These are phyloP conservation scores for Brevimyrus niger DNA, from an alignment of 2,113 vertebrate species.

Conservation along the genomic window DNA sequence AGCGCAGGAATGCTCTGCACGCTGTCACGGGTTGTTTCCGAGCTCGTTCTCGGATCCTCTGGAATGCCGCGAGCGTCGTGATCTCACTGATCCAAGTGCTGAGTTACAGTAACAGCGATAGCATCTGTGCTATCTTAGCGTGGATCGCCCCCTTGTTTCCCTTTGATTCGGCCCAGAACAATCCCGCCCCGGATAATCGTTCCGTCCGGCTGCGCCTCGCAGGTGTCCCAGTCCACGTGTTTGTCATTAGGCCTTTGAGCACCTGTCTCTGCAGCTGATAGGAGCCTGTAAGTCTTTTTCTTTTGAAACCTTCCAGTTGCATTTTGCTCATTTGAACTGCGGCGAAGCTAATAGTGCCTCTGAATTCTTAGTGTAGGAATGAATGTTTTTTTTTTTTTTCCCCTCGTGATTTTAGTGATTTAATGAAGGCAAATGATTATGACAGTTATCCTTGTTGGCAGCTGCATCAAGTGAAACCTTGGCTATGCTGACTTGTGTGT, in stretches of 20 bases:
- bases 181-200: constrained; percentile 43
- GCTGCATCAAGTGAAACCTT: not conserved
- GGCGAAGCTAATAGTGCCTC: not conserved
- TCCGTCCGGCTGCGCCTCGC: constrained; percentile 43
- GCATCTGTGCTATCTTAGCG: constrained; percentile 45
- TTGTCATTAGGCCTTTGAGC: constrained; percentile 49
- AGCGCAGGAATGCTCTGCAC: not conserved
- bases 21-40: not conserved
- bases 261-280: constrained; percentile 41
- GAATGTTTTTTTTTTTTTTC: not conserved
- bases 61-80: constrained; percentile 13
- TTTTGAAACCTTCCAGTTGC: not conserved
- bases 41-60: constrained; percentile 1
- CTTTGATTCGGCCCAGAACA: constrained; percentile 17
- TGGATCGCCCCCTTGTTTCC: constrained; percentile 16
- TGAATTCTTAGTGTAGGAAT: not conserved
- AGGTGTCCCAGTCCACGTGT: constrained; percentile 48
- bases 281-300: not conserved
- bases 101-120: constrained; percentile 40
- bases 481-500: not conserved
- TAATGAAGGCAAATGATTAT: not conserved
- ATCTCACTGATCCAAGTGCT: constrained; percentile 43
- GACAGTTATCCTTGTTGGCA: not conserved
- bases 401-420: not conserved
- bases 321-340: not conserved